These are phyloP conservation scores for Lepidochitona cinerea DNA, from an alignment of 2,888 invertebrate genomes.

Conservation along the genomic window DNA sequence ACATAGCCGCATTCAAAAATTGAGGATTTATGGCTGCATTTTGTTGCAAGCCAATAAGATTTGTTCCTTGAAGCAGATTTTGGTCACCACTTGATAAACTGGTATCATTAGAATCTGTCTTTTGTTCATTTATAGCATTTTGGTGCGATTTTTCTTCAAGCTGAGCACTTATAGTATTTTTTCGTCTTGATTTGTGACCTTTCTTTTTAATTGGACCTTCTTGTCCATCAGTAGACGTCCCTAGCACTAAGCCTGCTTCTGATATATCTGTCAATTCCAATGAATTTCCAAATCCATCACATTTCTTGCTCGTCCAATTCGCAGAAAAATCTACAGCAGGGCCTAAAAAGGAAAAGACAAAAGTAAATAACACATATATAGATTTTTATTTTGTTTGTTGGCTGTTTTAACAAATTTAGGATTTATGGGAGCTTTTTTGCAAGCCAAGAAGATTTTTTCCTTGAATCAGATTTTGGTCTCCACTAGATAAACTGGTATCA, in stretches of 20 bases:
- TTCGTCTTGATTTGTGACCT: slow-evolving; percentile 31
- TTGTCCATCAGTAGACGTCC: too few species aligned
- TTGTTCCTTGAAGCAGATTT: background rate
- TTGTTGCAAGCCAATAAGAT: background rate
- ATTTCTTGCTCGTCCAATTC: too few species aligned
- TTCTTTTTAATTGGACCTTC: slow-evolving; percentile 30
- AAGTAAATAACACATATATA: too few species aligned
- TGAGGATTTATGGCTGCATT: background rate
- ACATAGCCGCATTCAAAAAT: background rate
- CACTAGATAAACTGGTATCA: too few species aligned
- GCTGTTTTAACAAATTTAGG: too few species aligned
- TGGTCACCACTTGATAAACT: background rate
- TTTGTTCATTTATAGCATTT: background rate
- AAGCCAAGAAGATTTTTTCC: too few species aligned
- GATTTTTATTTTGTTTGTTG: too few species aligned
- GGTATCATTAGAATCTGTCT: background rate
- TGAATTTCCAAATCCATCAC: slow-evolving; percentile 16
- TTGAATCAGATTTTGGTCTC: too few species aligned
- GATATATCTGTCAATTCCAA: background rate
- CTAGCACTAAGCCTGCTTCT: background rate
- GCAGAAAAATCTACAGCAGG: too few species aligned
- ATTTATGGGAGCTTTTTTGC: too few species aligned
- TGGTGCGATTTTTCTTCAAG: slow-evolving; percentile 27
- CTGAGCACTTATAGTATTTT: slow-evolving; percentile 46
- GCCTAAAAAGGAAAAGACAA: too few species aligned